Conservation (phyloP, 2,888 invertebrate species). For the Oasisia sp. region DNA sequence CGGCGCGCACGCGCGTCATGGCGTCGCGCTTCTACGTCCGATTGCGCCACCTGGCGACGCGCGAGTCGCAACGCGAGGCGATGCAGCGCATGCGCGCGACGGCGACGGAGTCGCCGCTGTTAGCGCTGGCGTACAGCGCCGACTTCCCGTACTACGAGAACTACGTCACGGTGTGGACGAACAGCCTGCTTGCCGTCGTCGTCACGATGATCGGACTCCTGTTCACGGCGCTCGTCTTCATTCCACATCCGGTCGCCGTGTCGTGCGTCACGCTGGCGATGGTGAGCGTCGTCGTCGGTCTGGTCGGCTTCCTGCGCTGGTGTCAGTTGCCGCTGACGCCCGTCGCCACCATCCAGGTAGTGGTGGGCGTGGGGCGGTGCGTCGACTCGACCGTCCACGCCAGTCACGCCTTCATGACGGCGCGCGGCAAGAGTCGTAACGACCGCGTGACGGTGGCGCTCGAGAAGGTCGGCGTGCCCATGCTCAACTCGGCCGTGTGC, state of each 20-base stretch:
- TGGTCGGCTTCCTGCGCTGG: conserved; percentile 43
- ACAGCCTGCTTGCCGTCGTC: conserved; percentile 44
- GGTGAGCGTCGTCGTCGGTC: conserved; percentile 44
- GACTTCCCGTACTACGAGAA: conserved; percentile 46
- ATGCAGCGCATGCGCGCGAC: conserved; percentile 38
- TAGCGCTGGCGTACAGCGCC: conserved; percentile 42
- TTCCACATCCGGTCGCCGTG: conserved; percentile 47
- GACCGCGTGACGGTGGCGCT: conserved; percentile 44
- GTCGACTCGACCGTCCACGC: conserved; percentile 46
- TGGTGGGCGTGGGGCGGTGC: conserved; percentile 46
- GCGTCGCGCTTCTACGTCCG: conserved; percentile 85
- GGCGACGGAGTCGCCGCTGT: conserved; percentile 40
- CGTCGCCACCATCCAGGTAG: conserved; percentile 45
- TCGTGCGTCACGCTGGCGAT: conserved; percentile 45
- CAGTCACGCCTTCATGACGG: conserved; percentile 46
- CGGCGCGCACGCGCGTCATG: conserved; percentile 78
- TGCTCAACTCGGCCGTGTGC: conserved; percentile 43
- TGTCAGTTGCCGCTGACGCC: conserved; percentile 43
- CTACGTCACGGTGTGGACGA: conserved; percentile 43
- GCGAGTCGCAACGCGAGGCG: conserved; percentile 59
- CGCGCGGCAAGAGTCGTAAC: conserved; percentile 44
- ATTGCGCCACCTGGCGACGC: conserved; percentile 88
- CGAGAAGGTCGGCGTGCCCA: conserved; percentile 44
- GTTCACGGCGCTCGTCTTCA: conserved; percentile 45
- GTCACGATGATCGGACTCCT: conserved; percentile 47